Percentiles rank a stretch among this genome's conserved stretches.
Conservation (phyloP, 2,113 vertebrate genomes). For the Brachionichthys hirsutus region DNA sequence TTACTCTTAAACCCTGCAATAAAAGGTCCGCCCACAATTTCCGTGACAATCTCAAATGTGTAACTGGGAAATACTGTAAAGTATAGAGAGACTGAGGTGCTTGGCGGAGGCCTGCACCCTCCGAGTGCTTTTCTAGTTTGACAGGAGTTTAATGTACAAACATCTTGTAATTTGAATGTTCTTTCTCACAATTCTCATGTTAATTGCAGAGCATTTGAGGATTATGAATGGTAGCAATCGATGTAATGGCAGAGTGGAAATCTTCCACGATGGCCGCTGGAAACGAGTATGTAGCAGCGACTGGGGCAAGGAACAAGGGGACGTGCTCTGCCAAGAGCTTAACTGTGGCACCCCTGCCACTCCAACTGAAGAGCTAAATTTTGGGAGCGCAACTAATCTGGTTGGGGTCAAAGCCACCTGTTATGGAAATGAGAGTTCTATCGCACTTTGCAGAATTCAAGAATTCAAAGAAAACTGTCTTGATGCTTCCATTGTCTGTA, state of each 20-base stretch:
- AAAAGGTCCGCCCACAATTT: no score
- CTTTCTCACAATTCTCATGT: neutral
- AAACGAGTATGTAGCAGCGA: slow-evolving; percentile 42
- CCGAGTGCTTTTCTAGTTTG: no score
- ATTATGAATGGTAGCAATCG: slow-evolving; percentile 53
- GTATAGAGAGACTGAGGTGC: no score
- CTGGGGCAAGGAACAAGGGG: slow-evolving; percentile 16
- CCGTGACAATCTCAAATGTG: no score
- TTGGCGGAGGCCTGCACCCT: no score
- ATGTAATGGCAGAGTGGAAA: slow-evolving; percentile 57
- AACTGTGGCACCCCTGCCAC: slow-evolving; percentile 34
- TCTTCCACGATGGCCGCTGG: slow-evolving; percentile 37
- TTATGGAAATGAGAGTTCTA: slow-evolving; percentile 60
- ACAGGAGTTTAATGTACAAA: neutral
- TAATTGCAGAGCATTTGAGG: slow-evolving; percentile 45
- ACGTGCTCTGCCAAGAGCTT: slow-evolving; percentile 49
- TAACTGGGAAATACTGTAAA: no score
- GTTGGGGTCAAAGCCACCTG: slow-evolving; percentile 44
- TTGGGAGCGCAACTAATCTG: neutral
- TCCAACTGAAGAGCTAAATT: neutral
- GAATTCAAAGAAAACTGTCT: slow-evolving; percentile 37
- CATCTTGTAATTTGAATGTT: neutral
- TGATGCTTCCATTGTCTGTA: slow-evolving; percentile 44
- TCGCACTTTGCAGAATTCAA: slow-evolving; percentile 36
- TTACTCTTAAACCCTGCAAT: no score